phyloP scores from a whole-genome alignment of 1,140 invertebrate species.

The Amyelois transitella region DNA sequence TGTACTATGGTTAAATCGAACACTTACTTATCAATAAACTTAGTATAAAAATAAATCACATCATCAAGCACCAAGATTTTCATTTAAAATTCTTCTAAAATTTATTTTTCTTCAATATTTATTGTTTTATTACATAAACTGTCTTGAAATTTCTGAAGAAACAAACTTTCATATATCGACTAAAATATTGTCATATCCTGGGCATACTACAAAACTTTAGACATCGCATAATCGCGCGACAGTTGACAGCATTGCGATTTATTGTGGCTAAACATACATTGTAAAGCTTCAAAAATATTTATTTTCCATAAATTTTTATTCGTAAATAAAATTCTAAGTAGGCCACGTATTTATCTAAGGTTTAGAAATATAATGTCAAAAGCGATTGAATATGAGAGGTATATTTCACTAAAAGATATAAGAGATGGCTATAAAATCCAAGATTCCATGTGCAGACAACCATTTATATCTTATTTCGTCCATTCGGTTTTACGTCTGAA shows the following conservation, averaged over 20 bases:
- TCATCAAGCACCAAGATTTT: too few relatives aligned
- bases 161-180: neutral
- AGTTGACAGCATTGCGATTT: slow-evolving; percentile 19
- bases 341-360: slow-evolving; percentile 16
- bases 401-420: slow-evolving; percentile 51
- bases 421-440: slow-evolving; percentile 46
- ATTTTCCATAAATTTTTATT: slow-evolving; percentile 28
- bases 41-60: too few relatives aligned
- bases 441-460: slow-evolving; percentile 39
- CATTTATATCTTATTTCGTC: slow-evolving; percentile 57
- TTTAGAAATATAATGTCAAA: slow-evolving; percentile 29
- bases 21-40: too few relatives aligned
- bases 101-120: too few relatives aligned
- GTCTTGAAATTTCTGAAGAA: neutral
- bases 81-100: too few relatives aligned
- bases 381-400: slow-evolving; percentile 39
- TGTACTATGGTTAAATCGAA: too few relatives aligned
- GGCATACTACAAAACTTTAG: slow-evolving; percentile 10
- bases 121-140: too few relatives aligned
- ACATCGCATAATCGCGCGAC: slow-evolving; percentile 18
- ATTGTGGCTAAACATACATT: slow-evolving; percentile 17
- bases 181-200: neutral
- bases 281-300: slow-evolving; percentile 27
- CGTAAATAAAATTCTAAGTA: slow-evolving; percentile 22
- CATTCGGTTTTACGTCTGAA: slow-evolving; percentile 49